Conservation (phyloP, 2,888 invertebrate genomes). For the Molorchus minor region DNA sequence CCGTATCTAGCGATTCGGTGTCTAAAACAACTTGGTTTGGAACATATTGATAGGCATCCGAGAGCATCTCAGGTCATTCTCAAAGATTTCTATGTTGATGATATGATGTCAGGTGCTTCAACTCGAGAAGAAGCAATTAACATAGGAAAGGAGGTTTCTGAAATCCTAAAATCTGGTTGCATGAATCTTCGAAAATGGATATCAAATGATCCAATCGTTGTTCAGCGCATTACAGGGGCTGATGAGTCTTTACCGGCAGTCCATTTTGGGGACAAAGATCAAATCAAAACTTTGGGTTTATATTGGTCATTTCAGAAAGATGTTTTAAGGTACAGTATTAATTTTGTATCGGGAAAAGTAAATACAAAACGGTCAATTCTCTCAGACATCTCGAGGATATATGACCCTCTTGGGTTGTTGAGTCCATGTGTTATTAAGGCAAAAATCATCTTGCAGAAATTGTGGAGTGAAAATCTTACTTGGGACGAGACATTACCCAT, state of each 20-base stretch:
- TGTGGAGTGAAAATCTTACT: constrained; percentile 23
- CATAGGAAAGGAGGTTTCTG: constrained; percentile 4
- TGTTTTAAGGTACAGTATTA: constrained; percentile 9
- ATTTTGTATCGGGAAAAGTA: constrained; percentile 11
- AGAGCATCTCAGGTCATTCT: constrained; percentile 21
- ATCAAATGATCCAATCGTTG: constrained; percentile 10
- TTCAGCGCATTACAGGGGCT: background rate
- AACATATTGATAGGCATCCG: constrained; percentile 1
- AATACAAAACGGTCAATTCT: constrained; percentile 29
- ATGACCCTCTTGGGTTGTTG: constrained; percentile 30
- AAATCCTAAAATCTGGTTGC: constrained; percentile 12
- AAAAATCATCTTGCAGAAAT: constrained; percentile 28
- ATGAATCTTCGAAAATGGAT: constrained; percentile 17
- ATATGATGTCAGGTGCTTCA: constrained; percentile 20
- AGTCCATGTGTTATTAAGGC: constrained; percentile 24
- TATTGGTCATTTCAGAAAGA: constrained; percentile 22
- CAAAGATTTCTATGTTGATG: constrained; percentile 25
- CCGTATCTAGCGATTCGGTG: constrained; percentile 22
- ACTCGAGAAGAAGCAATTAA: constrained; percentile 11
- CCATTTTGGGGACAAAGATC: constrained; percentile 12
- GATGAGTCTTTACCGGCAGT: background rate
- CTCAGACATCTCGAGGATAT: constrained; percentile 26
- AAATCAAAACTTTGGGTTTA: constrained; percentile 28
- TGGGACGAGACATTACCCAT: constrained; percentile 22
- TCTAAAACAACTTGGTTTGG: constrained; percentile 21